Evolutionary conservation across 2,113 vertebrate genomes (phyloP).

Genomic region (Saguinus imperator): DNA sequence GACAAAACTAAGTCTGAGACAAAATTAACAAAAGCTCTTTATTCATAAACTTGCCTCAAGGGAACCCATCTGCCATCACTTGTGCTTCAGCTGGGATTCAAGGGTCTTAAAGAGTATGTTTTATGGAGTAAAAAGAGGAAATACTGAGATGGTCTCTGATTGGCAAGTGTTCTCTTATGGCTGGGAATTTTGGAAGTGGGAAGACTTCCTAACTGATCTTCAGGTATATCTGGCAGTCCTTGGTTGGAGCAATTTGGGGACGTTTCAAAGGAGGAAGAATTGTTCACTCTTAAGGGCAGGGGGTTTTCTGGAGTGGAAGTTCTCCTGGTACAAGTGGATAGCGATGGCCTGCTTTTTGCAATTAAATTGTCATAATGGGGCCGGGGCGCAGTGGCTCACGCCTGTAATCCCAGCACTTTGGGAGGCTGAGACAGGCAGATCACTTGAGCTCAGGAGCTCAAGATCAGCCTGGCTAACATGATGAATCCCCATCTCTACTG

Average conservation of each 20-base stretch:
- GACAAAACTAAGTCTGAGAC: not conserved
- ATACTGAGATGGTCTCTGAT: not conserved
- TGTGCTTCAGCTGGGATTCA: not conserved
- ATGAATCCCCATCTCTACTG: too few species aligned
- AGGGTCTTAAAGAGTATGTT: not conserved
- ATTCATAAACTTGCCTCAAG: not conserved
- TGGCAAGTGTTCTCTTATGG: not conserved
- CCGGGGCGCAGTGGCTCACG: too few species aligned
- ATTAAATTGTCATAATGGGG: not conserved
- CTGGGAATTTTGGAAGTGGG: not conserved
- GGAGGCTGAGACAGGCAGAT: too few species aligned
- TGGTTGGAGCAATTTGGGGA: not conserved
- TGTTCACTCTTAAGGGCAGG: not conserved
- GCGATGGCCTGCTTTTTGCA: not conserved
- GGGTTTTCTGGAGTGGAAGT: not conserved
- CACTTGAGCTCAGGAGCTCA: too few species aligned
- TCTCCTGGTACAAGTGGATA: not conserved
- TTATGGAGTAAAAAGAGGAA: slow-evolving; percentile 13
- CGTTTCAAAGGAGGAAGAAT: slow-evolving; percentile 37
- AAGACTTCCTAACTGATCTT: not conserved
- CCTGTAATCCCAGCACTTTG: too few species aligned
- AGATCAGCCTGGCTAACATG: too few species aligned
- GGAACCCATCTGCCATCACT: not conserved
- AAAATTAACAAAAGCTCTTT: slow-evolving; percentile 23
- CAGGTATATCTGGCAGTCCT: not conserved